These are phyloP conservation scores for Bhutanitis thaidina DNA, from an alignment of 2,888 invertebrate species.

Conservation along the genomic window DNA sequence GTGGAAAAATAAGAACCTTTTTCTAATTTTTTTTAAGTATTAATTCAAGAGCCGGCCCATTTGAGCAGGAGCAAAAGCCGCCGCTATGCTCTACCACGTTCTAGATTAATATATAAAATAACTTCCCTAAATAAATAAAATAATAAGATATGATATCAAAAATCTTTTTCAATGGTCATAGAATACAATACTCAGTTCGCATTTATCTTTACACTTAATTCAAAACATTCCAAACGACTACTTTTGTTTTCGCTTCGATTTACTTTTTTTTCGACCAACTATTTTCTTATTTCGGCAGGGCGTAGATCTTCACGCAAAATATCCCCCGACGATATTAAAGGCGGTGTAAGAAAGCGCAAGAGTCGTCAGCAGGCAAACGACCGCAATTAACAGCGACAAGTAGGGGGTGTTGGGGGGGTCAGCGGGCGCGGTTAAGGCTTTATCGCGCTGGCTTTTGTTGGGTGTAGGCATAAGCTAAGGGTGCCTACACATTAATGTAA, in stretches of 20 bases:
- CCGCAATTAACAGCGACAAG: conserved; percentile 41
- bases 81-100: too few species aligned
- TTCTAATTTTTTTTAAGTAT: too few species aligned
- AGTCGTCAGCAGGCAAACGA: conserved; percentile 38
- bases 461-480: conserved; percentile 16
- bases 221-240: neutral
- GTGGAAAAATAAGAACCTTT: too few species aligned
- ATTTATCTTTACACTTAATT: neutral
- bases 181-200: neutral
- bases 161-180: too few species aligned
- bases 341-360: conserved; percentile 25
- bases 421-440: conserved; percentile 34
- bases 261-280: neutral
- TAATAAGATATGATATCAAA: too few species aligned
- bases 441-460: conserved; percentile 19
- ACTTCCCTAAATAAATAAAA: too few species aligned
- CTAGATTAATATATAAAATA: too few species aligned
- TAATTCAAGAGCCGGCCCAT: too few species aligned
- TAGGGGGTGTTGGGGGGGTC: conserved; percentile 17
- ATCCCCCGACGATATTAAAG: conserved; percentile 15
- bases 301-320: conserved; percentile 18
- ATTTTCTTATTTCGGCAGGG: conserved; percentile 2
- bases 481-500: conserved; percentile 35
- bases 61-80: too few species aligned
- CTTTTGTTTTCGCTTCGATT: neutral